Conservation (phyloP, 1,140 invertebrate genomes). For the Matsumurasca onukii region DNA sequence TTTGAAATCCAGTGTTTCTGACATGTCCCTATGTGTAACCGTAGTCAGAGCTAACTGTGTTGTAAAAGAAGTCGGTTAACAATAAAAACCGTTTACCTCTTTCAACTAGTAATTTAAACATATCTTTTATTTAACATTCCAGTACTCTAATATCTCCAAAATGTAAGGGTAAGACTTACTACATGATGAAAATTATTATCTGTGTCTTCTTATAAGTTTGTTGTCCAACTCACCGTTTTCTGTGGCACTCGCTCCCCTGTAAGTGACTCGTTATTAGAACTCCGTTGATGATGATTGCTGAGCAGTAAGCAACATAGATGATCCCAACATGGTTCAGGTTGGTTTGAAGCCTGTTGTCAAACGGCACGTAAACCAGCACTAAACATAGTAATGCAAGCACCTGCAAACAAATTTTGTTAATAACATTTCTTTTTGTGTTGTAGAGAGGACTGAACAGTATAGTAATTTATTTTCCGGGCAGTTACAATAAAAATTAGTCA, state of each 20-base stretch:
- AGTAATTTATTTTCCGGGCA: neutral
- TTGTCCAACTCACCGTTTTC: constrained; percentile 57
- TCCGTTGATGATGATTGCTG: constrained; percentile 63
- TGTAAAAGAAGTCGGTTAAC: too few species aligned
- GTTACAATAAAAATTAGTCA: neutral
- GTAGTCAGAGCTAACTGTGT: too few species aligned
- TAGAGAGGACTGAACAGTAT: neutral
- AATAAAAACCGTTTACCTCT: too few species aligned
- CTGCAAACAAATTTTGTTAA: too few species aligned
- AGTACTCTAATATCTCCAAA: too few species aligned
- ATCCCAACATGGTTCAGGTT: constrained; percentile 57
- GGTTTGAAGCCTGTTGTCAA: constrained; percentile 50
- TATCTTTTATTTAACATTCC: too few species aligned
- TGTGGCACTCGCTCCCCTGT: constrained; percentile 65
- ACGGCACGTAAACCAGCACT: constrained; percentile 56
- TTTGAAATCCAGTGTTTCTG: too few species aligned
- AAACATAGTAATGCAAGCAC: constrained; percentile 53
- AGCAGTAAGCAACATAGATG: constrained; percentile 56
- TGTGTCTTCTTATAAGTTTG: too few species aligned
- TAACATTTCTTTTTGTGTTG: constrained; percentile 13
- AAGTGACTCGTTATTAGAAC: constrained; percentile 59
- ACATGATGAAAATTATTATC: too few species aligned
- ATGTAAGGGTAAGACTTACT: too few species aligned
- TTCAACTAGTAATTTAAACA: too few species aligned
- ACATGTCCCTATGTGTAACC: too few species aligned